Conservation (phyloP, 1,140 invertebrate species). For the Brachionus plicatilis region DNA sequence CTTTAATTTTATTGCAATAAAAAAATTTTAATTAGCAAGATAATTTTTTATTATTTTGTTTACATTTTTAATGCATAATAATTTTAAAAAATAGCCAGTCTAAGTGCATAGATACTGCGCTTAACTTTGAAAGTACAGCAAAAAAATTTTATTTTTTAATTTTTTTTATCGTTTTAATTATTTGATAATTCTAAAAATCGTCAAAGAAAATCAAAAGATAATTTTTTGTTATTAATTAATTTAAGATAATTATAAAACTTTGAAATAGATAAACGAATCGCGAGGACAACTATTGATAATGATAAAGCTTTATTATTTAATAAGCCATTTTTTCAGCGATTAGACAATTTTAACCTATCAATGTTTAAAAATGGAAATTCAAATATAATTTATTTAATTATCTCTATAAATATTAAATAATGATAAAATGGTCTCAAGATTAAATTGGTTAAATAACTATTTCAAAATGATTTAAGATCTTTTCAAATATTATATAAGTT, state of each 20-base stretch:
- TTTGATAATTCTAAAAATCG: not conserved
- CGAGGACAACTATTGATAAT: not conserved
- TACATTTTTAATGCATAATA: not conserved
- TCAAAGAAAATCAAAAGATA: not conserved
- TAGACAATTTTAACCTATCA: not conserved
- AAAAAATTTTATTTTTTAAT: not conserved
- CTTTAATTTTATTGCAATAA: not conserved
- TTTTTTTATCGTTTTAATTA: not conserved
- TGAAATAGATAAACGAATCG: not conserved
- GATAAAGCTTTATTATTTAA: not conserved
- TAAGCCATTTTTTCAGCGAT: not conserved
- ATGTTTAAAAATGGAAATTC: not conserved
- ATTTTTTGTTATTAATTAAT: not conserved
- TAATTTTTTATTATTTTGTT: not conserved
- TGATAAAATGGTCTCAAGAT: not conserved
- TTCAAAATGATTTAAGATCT: not conserved
- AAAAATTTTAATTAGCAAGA: not conserved
- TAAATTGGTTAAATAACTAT: not conserved
- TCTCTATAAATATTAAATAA: not conserved
- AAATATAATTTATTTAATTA: not conserved
- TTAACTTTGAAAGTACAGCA: not conserved
- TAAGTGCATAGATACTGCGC: not conserved
- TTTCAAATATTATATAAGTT: not conserved
- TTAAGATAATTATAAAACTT: not conserved
- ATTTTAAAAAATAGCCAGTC: not conserved